These are phyloP conservation scores for Adelges cooleyi DNA, from an alignment of 1,140 invertebrate species.

Conservation along the genomic window DNA sequence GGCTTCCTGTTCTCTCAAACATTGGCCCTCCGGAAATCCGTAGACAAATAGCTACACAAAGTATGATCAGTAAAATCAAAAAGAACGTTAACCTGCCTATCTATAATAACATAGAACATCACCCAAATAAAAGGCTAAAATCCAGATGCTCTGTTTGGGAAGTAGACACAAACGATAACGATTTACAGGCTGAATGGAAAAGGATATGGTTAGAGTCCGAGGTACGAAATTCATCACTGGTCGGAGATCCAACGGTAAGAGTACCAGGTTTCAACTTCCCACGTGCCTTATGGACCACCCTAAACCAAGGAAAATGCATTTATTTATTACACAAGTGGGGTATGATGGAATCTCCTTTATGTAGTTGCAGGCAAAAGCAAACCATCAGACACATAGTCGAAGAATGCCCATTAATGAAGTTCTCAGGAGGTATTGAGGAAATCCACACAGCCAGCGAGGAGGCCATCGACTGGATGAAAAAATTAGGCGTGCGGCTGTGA, in stretches of 20 bases:
- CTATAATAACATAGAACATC: neutral
- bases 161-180: neutral
- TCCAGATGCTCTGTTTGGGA: neutral
- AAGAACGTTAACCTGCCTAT: neutral
- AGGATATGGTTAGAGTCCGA: neutral
- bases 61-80: neutral
- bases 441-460: neutral
- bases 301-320: conserved; percentile 1
- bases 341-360: neutral
- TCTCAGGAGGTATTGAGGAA: conserved; percentile 6
- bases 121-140: neutral
- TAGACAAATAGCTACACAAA: neutral
- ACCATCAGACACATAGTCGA: conserved; percentile 3
- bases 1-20: conserved; percentile 10
- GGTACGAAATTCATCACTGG: neutral
- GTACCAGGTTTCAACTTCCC: conserved; percentile 6
- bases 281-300: conserved; percentile 12
- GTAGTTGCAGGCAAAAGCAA: neutral
- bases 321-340: conserved; percentile 18
- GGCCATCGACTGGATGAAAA: conserved; percentile 2
- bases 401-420: neutral
- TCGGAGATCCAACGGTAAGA: conserved; percentile 1
- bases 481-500: neutral
- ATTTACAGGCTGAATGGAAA: neutral
- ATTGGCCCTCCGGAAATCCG: neutral